Evolutionary conservation across 2,888 invertebrate genomes (phyloP), one percentile per base, ranked within the genome.

Genomic region (Andrena camellia): DNA sequence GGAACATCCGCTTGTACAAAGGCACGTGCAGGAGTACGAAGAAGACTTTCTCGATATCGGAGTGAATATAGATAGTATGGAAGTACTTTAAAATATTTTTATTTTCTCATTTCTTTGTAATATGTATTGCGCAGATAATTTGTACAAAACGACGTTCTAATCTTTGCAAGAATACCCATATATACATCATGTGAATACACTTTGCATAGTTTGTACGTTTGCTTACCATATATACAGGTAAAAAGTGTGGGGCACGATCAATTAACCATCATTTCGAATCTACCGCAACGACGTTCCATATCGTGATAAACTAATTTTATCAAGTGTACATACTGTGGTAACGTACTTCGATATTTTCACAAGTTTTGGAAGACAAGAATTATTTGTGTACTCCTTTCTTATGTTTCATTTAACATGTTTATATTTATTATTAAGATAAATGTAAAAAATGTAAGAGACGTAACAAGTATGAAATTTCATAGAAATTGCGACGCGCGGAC

Each of bases 31-130:
- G 93, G 83, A 94, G 62, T 96, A 97, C 73, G 96, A 96, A 72
- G 97, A 97, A 72, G 97, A 97, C 92, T 96, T 96, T 93, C 95
- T 97, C 72, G 97, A 97, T 90, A 95, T 97, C 63, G 96, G 96
- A 93, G 88, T 91, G 23, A 96, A 96, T 91, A 96, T 96, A 81
- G 96, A 96, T 80, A 96, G 95, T 74, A 97, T 97, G 97, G 97
- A 97, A 92, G 93, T 96, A 88, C 96, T 96, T 92, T 96, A 95
- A 95, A 77, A 59, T 42, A 63, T 76, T 60, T 42, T 62, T 52
- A 33, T 23, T 63, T 48, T 13, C 52, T 72, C 42, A 74, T 76
- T 54, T 66, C 54, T 69, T 74, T 77, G 48, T 78, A 54, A 71
- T 7, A 57, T 62, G 33, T 78, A 60, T 73, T 71, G 62, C 33